Evolutionary conservation across 2,888 invertebrate species (phyloP).

Genomic region (Plebejus anna): DNA sequence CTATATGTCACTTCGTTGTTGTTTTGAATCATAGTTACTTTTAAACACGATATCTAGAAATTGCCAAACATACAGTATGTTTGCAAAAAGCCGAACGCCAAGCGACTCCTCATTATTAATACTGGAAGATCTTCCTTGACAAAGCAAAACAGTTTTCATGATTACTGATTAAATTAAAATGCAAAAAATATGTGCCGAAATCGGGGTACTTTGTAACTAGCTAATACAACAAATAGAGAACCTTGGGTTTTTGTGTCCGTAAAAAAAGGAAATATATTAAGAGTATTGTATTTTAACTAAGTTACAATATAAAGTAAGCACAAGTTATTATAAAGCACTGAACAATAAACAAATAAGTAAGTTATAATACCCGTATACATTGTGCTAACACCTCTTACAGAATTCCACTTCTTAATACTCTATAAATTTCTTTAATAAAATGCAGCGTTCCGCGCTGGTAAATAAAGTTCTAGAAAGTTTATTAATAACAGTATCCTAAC

Average conservation of each 20-base stretch:
- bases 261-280: neutral
- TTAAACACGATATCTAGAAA: neutral
- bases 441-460: slow-evolving; percentile 15
- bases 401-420: slow-evolving; percentile 13
- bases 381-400: slow-evolving; percentile 19
- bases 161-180: no score
- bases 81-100: no score
- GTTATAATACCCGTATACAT: slow-evolving; percentile 20
- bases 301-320: neutral
- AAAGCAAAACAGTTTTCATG: neutral
- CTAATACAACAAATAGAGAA: no score
- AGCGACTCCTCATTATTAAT: neutral
- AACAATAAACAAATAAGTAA: neutral
- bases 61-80: neutral
- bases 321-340: neutral
- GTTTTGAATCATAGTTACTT: neutral
- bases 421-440: slow-evolving; percentile 26
- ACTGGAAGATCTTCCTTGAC: neutral
- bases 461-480: slow-evolving; percentile 27
- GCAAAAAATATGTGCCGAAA: no score
- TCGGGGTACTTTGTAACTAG: no score
- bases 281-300: neutral
- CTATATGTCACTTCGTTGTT: neutral
- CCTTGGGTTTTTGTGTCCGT: no score
- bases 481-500: slow-evolving; percentile 27